Evolutionary conservation across 2,888 invertebrate genomes (phyloP).

Genomic region (Brenthis hecate): DNA sequence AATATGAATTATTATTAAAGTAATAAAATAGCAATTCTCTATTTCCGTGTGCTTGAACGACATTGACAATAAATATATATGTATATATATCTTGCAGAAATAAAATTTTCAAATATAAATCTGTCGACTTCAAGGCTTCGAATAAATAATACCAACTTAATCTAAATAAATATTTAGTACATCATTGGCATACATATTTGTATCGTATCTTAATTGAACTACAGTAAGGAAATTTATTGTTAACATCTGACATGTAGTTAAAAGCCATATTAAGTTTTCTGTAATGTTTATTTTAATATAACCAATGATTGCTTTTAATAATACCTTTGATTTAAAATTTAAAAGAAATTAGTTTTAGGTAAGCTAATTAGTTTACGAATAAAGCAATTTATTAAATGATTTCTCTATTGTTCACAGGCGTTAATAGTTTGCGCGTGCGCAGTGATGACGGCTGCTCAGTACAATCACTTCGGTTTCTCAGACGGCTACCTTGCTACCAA

Average conservation of each 20-base stretch:
- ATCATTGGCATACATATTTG: background rate
- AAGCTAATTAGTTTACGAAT: background rate
- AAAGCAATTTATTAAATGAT: background rate
- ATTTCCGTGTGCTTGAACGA: background rate
- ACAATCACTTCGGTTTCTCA: conserved; percentile 58
- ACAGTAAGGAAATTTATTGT: too few relatives aligned
- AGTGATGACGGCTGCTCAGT: conserved; percentile 70
- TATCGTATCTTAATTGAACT: too few relatives aligned
- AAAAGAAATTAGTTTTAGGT: too few relatives aligned
- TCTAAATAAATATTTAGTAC: background rate
- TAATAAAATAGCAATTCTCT: too few relatives aligned
- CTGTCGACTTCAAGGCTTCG: background rate
- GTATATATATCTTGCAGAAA: background rate
- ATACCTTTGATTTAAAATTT: too few relatives aligned
- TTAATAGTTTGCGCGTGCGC: conserved; percentile 71
- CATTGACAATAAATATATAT: conserved; percentile 7
- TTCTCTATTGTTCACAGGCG: conserved; percentile 63
- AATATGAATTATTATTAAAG: background rate
- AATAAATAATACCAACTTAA: background rate
- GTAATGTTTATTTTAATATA: background rate
- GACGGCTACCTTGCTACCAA: conserved; percentile 70
- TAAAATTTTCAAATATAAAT: background rate
- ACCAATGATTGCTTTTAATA: background rate
- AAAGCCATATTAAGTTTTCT: too few relatives aligned
- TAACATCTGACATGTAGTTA: too few relatives aligned